These are phyloP conservation scores for Drosophila oshimai DNA, from an alignment of 1,140 invertebrate genomes.

Conservation along the genomic window DNA sequence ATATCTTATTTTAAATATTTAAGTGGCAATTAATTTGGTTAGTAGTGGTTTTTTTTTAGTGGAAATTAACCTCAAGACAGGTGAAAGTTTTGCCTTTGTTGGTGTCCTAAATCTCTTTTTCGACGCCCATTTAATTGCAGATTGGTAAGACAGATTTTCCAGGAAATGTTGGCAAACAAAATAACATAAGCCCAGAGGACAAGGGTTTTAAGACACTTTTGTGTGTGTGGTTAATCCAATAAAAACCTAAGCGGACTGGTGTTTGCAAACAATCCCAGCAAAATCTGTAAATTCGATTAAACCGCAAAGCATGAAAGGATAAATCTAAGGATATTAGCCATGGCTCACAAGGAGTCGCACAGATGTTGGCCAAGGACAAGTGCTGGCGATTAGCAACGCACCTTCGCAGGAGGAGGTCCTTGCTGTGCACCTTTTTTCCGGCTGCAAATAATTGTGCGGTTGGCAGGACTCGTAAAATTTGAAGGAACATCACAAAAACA, in stretches of 20 bases:
- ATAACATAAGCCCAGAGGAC: conserved; percentile 46
- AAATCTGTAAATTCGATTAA: conserved; percentile 79
- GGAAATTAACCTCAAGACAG: not conserved
- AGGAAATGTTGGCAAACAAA: conserved; percentile 28
- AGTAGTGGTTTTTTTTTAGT: not conserved
- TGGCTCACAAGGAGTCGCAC: conserved; percentile 1
- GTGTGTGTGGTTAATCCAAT: conserved; percentile 67
- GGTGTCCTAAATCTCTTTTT: conserved; percentile 64
- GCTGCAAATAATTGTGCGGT: conserved; percentile 70
- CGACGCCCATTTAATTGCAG: conserved; percentile 28
- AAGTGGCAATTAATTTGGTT: conserved; percentile 21
- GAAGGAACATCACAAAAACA: not conserved
- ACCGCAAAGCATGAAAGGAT: conserved; percentile 69
- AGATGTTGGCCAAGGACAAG: conserved; percentile 50
- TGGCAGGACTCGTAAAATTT: no score
- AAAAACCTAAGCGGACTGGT: conserved; percentile 52
- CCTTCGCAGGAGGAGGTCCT: conserved; percentile 5
- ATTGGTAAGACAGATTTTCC: conserved; percentile 38
- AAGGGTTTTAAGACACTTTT: conserved; percentile 63
- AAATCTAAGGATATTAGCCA: conserved; percentile 34
- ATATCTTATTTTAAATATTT: conserved; percentile 71
- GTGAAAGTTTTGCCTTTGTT: conserved; percentile 44
- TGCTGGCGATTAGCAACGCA: conserved; percentile 63
- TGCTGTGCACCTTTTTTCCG: no score
- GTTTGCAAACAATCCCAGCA: conserved; percentile 62